Evolutionary conservation across 2,113 vertebrate genomes (phyloP).

Genomic region (Larimichthys polyactis): DNA sequence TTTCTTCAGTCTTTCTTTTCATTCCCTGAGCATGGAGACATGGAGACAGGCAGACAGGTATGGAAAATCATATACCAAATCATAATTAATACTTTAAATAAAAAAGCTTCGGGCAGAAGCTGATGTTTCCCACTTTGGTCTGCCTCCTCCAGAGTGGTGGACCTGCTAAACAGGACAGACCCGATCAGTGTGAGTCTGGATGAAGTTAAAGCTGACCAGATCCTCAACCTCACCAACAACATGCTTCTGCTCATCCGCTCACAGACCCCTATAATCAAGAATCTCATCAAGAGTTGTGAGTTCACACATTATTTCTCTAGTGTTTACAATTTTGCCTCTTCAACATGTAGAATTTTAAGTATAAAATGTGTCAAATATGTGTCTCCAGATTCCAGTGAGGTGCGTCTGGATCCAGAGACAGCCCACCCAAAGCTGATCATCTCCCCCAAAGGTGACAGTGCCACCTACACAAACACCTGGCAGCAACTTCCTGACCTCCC

Average conservation of each 20-base stretch:
- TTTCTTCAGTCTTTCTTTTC: constrained; percentile 53
- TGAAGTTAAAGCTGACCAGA: constrained; percentile 82
- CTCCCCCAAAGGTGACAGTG: constrained; percentile 77
- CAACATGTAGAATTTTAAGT: not conserved
- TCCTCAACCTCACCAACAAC: constrained; percentile 79
- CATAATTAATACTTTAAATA: not conserved
- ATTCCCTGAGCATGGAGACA: constrained; percentile 29
- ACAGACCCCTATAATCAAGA: constrained; percentile 83
- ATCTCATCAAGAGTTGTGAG: constrained; percentile 83
- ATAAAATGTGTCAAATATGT: constrained; percentile 5
- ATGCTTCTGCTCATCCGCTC: constrained; percentile 81
- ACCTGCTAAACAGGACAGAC: constrained; percentile 75
- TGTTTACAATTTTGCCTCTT: not conserved
- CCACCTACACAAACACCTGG: constrained; percentile 81
- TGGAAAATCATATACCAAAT: not conserved
- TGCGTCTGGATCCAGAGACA: constrained; percentile 80
- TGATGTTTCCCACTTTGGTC: constrained; percentile 28
- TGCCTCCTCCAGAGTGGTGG: constrained; percentile 66
- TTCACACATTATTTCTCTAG: constrained; percentile 4
- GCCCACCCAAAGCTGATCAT: constrained; percentile 85
- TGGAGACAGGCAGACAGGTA: constrained; percentile 62
- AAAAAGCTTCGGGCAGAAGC: not conserved
- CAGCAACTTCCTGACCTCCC: constrained; percentile 83
- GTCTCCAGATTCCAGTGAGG: constrained; percentile 80
- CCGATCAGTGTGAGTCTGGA: constrained; percentile 79